Percentiles rank a stretch among this genome's conserved stretches.
Conservation (phyloP, 53 echinoderm and acorn worm species). For the Arbacia lixula region DNA sequence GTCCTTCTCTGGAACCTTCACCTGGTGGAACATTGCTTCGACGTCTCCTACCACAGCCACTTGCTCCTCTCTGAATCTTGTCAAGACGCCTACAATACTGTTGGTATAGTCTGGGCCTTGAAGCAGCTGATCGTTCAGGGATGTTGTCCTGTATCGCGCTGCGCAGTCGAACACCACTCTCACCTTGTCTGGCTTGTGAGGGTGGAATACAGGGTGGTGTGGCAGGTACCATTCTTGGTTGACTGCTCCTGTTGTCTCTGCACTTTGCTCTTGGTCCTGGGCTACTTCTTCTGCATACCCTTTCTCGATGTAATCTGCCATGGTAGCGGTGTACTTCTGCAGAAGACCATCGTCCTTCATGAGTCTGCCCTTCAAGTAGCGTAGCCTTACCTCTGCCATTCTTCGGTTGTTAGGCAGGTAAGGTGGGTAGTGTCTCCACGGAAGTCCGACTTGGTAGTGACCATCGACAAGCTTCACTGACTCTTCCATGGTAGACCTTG, state of each 20-base stretch:
- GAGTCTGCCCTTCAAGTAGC: slow-evolving; percentile 25
- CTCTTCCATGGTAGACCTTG: slow-evolving; percentile 55
- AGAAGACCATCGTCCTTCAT: slow-evolving; percentile 32
- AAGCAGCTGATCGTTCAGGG: slow-evolving; percentile 46
- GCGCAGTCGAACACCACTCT: slow-evolving; percentile 61
- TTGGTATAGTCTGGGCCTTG: slow-evolving; percentile 52
- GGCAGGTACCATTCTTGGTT: slow-evolving; percentile 54
- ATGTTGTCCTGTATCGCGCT: slow-evolving; percentile 27
- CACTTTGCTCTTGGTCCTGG: not conserved
- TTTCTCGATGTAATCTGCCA: slow-evolving; percentile 9
- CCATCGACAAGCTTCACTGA: slow-evolving; percentile 31
- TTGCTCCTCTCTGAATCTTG: slow-evolving; percentile 44
- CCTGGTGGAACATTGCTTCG: slow-evolving; percentile 67
- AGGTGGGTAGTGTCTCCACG: slow-evolving; percentile 32
- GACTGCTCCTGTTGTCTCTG: no score
- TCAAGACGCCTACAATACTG: slow-evolving; percentile 38
- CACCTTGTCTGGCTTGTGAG: slow-evolving; percentile 53
- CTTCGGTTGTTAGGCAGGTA: slow-evolving; percentile 37
- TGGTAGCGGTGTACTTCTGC: slow-evolving; percentile 27
- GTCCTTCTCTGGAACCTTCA: slow-evolving; percentile 41
- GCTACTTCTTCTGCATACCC: slow-evolving; percentile 39
- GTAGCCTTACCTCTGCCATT: slow-evolving; percentile 49
- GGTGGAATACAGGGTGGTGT: slow-evolving; percentile 58
- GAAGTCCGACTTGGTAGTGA: slow-evolving; percentile 56
- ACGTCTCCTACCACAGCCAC: slow-evolving; percentile 53